Evolutionary conservation across 2,797 vertebrate genomes (phyloP), one percentile per base, ranked within the genome.

Genomic region (Ficedula albicollis): DNA sequence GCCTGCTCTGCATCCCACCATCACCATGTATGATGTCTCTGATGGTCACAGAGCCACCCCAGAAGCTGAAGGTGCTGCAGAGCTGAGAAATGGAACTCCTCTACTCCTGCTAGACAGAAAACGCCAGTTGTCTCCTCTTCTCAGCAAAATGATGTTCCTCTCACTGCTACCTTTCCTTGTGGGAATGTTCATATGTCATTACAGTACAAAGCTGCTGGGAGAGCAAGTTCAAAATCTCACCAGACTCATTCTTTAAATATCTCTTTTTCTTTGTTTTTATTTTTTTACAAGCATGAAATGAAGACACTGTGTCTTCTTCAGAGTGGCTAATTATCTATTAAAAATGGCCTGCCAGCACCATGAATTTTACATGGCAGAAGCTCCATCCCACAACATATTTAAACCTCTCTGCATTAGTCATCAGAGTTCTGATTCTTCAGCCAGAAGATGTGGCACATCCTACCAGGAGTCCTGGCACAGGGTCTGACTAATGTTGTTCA

Each of bases 321-420:
- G 41, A 44, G 46, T 76, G 7, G 13, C 18, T 49, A 56, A 90
- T 93, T 38, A 84, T 91, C 95, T 90, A 90, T 96, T 91, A 84
- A 76, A 55, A 49, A 84, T 30, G 43, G 84, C 56, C 73, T 82
- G 56, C 74, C 63, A 91, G 70, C n/a, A 60, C 46, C 56, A 91
- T 90, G 83, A 94, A 96, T 96, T 95, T 90, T 93, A 89, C 44
- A 91, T 87, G 74, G 82, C 55, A 82, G 73, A 46, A 90, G 44
- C 44, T 84, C 49, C 39, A 91, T 87, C 49, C 80, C 44, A 64
- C 36, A 86, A 30, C 30, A 67, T 21, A 56, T 46, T 90, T 60
- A 93, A 95, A 48, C n/a, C 34, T 79, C 49, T 88, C 34, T 62
- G 48, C 1, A 0, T 60, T 70, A 87, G 52, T 60, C 87, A 91